A percentile compares a stretch with the other conserved stretches of the same genome.
Conservation (phyloP, 1,140 invertebrate species). For the Whitmania pigra region DNA sequence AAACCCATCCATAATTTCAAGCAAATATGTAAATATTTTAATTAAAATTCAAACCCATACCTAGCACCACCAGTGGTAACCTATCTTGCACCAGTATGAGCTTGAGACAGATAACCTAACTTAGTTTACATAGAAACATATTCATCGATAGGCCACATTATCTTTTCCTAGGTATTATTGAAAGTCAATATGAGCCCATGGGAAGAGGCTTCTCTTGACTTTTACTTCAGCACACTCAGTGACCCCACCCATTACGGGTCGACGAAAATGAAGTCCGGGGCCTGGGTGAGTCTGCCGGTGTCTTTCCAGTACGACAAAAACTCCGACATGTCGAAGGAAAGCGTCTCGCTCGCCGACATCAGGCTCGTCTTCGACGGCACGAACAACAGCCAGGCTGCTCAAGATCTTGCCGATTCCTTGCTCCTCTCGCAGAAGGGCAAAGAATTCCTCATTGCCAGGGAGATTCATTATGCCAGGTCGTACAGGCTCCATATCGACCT, state of each 20-base stretch:
- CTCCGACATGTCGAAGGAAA: background rate
- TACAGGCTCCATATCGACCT: too few species aligned
- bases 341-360: background rate
- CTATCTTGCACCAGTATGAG: too few species aligned
- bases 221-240: background rate
- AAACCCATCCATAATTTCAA: too few species aligned
- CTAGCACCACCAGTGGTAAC: too few species aligned
- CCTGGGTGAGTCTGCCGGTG: background rate
- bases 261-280: background rate
- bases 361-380: background rate
- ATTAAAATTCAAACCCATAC: too few species aligned
- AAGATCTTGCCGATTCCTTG: background rate
- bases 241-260: background rate
- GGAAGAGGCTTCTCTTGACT: too few species aligned
- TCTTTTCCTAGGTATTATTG: too few species aligned
- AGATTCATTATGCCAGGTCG: background rate
- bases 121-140: too few species aligned
- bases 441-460: background rate
- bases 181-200: too few species aligned
- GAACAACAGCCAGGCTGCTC: background rate
- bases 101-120: too few species aligned
- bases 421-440: background rate
- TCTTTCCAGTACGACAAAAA: background rate
- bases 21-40: too few species aligned
- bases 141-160: too few species aligned